These are phyloP conservation scores for Lepus timidus DNA, from an alignment of 2,113 vertebrate species.

Conservation along the genomic window DNA sequence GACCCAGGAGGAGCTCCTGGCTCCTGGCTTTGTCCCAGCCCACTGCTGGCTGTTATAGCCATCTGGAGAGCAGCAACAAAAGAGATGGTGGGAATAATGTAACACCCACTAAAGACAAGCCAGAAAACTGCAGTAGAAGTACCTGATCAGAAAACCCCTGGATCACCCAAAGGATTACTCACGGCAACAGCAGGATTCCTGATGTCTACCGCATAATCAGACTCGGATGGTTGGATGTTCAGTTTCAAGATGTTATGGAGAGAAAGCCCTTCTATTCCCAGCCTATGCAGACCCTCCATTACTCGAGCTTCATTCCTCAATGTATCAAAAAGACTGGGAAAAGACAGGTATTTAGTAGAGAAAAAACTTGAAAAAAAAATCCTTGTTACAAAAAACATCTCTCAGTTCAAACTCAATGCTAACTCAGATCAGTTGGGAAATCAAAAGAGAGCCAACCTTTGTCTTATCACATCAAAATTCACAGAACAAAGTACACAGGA, in stretches of 20 bases:
- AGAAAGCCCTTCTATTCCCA: constrained; percentile 93
- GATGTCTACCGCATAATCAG: constrained; percentile 97
- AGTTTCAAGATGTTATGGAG: constrained; percentile 96
- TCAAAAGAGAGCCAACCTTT: background rate
- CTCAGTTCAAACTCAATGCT: constrained; percentile 29
- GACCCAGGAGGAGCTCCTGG: too few relatives aligned
- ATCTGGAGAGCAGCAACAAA: background rate
- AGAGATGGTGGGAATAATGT: background rate
- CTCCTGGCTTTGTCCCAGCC: too few relatives aligned
- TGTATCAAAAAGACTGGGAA: constrained; percentile 94
- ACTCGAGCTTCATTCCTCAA: constrained; percentile 95
- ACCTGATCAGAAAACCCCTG: background rate
- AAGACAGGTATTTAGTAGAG: background rate
- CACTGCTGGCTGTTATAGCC: too few relatives aligned
- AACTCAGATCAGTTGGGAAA: background rate
- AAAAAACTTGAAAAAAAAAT: background rate
- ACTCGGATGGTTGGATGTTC: constrained; percentile 95
- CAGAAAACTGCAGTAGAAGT: background rate
- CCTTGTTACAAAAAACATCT: background rate
- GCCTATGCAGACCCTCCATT: constrained; percentile 96
- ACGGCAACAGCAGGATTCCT: constrained; percentile 95
- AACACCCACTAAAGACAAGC: constrained; percentile 12
- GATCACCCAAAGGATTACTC: constrained; percentile 74
- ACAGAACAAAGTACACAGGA: background rate
- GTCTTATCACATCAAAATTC: background rate